phyloP scores from a whole-genome alignment of 2,113 vertebrate species.

The Plotosus lineatus region DNA sequence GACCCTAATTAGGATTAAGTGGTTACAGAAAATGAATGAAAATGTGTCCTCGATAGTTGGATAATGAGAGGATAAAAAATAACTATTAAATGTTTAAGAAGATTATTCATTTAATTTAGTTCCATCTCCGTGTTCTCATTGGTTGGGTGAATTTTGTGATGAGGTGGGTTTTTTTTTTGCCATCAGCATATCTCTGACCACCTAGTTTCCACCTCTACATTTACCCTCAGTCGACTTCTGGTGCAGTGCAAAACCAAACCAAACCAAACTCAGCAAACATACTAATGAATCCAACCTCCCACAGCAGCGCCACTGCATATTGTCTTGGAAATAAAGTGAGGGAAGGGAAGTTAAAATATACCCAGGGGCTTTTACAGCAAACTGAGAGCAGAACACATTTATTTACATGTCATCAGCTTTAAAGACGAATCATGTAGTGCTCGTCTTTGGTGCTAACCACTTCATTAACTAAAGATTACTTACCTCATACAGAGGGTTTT shows the following conservation, averaged over 20 bases:
- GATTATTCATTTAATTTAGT: background rate
- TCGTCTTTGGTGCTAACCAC: background rate
- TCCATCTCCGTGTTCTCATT: background rate
- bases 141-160: background rate
- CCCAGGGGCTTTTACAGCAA: constrained; percentile 28
- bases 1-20: too few species aligned
- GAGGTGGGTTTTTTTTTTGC: background rate
- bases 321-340: constrained; percentile 39
- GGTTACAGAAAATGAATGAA: too few species aligned
- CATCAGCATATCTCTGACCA: background rate
- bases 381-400: constrained; percentile 5
- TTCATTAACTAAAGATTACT: constrained; percentile 23
- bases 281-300: background rate
- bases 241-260: background rate
- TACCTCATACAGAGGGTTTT: constrained; percentile 26
- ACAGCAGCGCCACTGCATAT: constrained; percentile 17
- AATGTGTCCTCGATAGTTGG: background rate
- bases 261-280: background rate
- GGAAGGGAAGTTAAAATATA: constrained; percentile 26
- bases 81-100: background rate
- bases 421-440: background rate
- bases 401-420: background rate
- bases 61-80: background rate
- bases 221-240: background rate
- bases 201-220: background rate